Evolutionary conservation across 2,113 vertebrate genomes (phyloP), one percentile per base, ranked within the genome.

Genomic region (Protobothrops mucrosquamatus): DNA sequence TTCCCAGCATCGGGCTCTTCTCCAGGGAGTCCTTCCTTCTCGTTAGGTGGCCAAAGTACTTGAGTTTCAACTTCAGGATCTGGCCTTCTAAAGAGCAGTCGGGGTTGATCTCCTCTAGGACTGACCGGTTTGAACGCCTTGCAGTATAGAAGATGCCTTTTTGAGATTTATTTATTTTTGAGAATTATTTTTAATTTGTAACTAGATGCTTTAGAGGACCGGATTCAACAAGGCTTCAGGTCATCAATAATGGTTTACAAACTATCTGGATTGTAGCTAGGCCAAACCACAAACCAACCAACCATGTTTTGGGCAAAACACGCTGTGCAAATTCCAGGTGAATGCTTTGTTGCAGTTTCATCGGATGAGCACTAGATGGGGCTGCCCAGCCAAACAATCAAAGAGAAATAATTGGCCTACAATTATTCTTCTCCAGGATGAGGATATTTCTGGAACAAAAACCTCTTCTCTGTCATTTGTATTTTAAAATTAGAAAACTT

Each of bases 351-450:
- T 89, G 55, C 64, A 91, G 0, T 95, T 95, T 89, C 90, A 81
- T 0, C 39, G 57, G 0, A 2, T 86, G 34, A 92, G 91, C 92
- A 4, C 22, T 88, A 96, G 95, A 94, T 48, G 87, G 95, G 88
- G 94, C 93, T 15, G 3, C 89, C 93, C 29, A 52, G 81, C 95
- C 12, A 23, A 88, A 0, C 29, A 93, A 94, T 18, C 0, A 0
- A 39, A 9, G 15, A 61, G 52, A 48, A 2, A 22, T 43, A 90
- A 92, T 20, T 10, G 69, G 34, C 52, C 43, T 39, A 8, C 15
- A 6, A 20, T 1, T 6, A 22, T 89, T 89, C 0, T 20, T 81
- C 74, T 43, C 18, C 34, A 43, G 4, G 23, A 46, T 43, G 23
- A 26, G 0, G 0, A 0, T 14, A 26, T n/a, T 14, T 57, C 5